A percentile compares a stretch with the other conserved stretches of the same genome.
phyloP scores from a whole-genome alignment of 2,888 invertebrate species.

The Uropetala carovei region DNA sequence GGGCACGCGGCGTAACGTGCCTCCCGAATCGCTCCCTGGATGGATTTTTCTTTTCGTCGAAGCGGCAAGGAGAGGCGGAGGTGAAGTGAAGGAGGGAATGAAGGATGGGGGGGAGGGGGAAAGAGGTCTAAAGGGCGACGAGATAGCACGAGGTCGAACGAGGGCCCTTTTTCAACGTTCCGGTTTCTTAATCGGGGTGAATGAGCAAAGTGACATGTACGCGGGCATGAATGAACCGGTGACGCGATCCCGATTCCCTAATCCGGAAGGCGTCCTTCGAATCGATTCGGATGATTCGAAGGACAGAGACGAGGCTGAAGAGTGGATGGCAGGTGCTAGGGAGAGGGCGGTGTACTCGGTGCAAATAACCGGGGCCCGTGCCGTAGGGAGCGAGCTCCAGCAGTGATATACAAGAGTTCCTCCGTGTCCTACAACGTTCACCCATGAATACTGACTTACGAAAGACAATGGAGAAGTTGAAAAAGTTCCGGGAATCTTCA shows the following conservation, averaged over 20 bases:
- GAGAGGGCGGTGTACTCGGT: no score
- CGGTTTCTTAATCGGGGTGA: constrained; percentile 7
- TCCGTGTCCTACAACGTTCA: no score
- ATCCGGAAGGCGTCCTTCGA: constrained; percentile 44
- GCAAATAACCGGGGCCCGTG: no score
- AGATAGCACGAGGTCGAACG: background rate
- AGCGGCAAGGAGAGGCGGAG: background rate
- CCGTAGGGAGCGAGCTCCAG: no score
- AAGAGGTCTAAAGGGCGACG: background rate
- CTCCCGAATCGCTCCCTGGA: constrained; percentile 14
- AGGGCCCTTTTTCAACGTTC: background rate
- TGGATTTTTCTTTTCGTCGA: constrained; percentile 10
- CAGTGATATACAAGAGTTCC: no score
- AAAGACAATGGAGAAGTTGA: no score
- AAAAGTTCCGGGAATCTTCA: no score
- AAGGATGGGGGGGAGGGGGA: no score
- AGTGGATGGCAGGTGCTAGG: no score
- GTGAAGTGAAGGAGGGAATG: background rate
- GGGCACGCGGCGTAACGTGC: background rate
- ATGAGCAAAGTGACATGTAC: constrained; percentile 43
- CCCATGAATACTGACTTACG: no score
- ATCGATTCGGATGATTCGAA: background rate
- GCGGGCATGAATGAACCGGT: constrained; percentile 36
- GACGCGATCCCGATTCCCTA: background rate
- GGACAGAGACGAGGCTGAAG: no score